phyloP scores from a whole-genome alignment of 2,113 vertebrate genomes.

The Megaceryle torquata region DNA sequence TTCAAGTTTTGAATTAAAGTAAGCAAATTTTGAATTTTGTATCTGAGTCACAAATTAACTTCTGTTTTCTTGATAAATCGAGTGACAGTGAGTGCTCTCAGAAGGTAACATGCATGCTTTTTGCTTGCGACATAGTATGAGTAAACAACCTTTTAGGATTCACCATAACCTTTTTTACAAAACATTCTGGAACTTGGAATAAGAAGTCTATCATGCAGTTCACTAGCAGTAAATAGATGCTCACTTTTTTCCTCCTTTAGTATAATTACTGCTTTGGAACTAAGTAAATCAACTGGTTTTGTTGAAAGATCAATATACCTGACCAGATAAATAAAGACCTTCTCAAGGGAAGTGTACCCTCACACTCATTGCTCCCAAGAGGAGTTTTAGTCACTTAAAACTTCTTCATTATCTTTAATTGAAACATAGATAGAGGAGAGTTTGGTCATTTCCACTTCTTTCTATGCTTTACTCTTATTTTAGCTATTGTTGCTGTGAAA shows the following conservation, averaged over 20 bases:
- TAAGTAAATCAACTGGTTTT: conserved; percentile 15
- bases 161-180: background rate
- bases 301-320: conserved; percentile 3
- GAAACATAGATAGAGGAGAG: background rate
- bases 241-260: background rate
- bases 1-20: background rate
- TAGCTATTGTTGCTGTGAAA: background rate
- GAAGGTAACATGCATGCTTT: background rate
- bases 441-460: background rate
- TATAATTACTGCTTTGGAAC: background rate
- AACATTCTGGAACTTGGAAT: background rate
- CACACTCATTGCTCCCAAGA: background rate
- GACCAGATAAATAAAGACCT: conserved; percentile 9
- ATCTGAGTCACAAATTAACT: background rate
- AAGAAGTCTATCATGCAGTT: background rate
- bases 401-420: background rate
- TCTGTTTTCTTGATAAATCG: background rate
- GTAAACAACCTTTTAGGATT: background rate
- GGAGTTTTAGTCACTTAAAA: background rate
- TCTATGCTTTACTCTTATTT: background rate
- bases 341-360: background rate
- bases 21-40: background rate
- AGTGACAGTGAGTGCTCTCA: background rate
- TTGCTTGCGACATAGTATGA: background rate
- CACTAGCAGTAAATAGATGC: background rate